Evolutionary conservation across 2,113 vertebrate species (phyloP).

Genomic region (Myiopsitta monachus): DNA sequence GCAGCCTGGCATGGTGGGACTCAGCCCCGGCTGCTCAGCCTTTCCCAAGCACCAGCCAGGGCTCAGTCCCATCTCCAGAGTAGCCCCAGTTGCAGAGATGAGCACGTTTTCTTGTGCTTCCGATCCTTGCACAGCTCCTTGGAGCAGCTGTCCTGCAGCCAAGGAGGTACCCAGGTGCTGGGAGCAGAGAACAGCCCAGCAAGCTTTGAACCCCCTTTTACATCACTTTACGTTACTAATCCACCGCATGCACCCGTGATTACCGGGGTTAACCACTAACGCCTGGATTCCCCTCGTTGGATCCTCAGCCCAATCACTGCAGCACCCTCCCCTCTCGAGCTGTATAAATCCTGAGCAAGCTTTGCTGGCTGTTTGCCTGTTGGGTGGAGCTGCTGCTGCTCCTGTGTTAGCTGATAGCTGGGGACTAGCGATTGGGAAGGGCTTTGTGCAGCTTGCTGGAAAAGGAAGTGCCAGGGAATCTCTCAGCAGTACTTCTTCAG

Average conservation of each 20-base stretch:
- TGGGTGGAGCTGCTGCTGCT: not conserved
- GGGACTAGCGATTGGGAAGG: not conserved
- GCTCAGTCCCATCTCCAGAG: not conserved
- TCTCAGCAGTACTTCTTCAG: not conserved
- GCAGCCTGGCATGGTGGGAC: not conserved
- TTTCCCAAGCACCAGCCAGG: not conserved
- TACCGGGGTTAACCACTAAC: not conserved
- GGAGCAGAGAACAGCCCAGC: not conserved
- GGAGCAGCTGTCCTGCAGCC: not conserved
- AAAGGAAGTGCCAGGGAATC: not conserved
- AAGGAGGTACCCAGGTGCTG: not conserved
- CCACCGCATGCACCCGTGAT: not conserved
- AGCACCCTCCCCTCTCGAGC: not conserved
- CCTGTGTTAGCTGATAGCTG: not conserved
- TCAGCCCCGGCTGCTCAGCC: not conserved
- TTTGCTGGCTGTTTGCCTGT: too few relatives aligned
- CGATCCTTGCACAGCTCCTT: not conserved
- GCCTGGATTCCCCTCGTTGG: not conserved
- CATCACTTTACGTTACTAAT: not conserved
- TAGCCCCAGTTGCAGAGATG: not conserved
- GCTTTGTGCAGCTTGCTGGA: not conserved
- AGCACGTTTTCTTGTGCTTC: not conserved
- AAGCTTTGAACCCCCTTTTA: not conserved
- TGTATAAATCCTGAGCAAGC: accelerated
- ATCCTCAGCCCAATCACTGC: not conserved